Evolutionary conservation across 2,888 invertebrate genomes (phyloP).

Genomic region (Sinotaia quadrata): DNA sequence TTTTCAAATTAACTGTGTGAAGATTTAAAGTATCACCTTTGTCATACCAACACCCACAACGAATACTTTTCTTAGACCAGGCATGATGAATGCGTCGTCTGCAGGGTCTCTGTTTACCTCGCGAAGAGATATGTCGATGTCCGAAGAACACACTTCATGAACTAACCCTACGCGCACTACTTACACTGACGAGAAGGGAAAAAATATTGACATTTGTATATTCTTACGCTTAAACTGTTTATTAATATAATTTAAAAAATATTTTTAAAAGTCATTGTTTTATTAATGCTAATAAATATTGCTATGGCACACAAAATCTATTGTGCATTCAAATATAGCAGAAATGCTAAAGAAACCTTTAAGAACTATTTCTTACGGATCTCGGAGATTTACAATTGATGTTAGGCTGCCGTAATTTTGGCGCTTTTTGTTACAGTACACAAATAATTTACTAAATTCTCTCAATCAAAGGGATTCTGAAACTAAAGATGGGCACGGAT

Average conservation of each 20-base stretch:
- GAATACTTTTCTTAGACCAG: slow-evolving; percentile 77
- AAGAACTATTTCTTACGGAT: slow-evolving; percentile 30
- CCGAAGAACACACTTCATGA: slow-evolving; percentile 22
- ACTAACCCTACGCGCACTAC: slow-evolving; percentile 24
- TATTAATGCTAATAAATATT: too few relatives aligned
- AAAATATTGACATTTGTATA: slow-evolving; percentile 23
- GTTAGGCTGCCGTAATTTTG: slow-evolving; percentile 62
- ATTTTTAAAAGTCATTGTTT: too few relatives aligned
- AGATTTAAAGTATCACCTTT: slow-evolving; percentile 77
- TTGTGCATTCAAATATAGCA: too few relatives aligned
- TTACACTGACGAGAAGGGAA: slow-evolving; percentile 21
- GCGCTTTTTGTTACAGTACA: slow-evolving; percentile 52
- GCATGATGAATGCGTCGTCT: slow-evolving; percentile 11
- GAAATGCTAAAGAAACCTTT: not conserved
- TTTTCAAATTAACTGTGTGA: too few relatives aligned
- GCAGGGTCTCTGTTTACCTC: slow-evolving; percentile 13
- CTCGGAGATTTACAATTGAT: slow-evolving; percentile 37
- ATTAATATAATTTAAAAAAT: too few relatives aligned
- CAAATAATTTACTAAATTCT: too few relatives aligned
- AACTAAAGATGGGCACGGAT: slow-evolving; percentile 22
- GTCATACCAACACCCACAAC: slow-evolving; percentile 98
- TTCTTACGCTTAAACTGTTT: slow-evolving; percentile 24
- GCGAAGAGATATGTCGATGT: not conserved
- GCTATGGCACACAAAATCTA: too few relatives aligned
- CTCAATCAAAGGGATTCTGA: too few relatives aligned